Base-by-base conservation (phyloP, 2,888 invertebrate genomes). In the Pediacus dermestoides region DNA sequence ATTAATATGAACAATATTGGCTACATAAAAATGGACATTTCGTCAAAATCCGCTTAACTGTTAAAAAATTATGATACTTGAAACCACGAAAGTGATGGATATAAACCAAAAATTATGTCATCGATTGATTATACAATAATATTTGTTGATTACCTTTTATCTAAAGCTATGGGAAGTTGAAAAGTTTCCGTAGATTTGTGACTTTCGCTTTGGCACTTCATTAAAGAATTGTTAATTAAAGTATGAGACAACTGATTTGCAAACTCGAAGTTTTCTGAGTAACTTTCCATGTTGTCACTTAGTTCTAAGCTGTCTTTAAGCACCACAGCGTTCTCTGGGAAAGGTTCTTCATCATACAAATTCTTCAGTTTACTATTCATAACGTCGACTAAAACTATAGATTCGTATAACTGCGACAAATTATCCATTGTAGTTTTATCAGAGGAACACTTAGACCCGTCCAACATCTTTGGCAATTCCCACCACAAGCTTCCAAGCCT, bases 281-380 rank as follows among this genome's bases (percentile, higher is more conserved):
- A 69, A 15, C 49, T 34, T 11, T 48, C 48, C 25, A 44, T 50
- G 31, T 63, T 60, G 52, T 72, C 70, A 2, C 44, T 39, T 8
- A 71, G 44, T 23, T 70, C 70, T 27, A 73, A 53, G 53, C 68
- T 70, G 15, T 72, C 67, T 39, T 64, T 65, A 11, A 57, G 34
- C 36, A 58, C 55, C 4, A 43, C 23, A n/a, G 57, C 37, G 14
- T 58, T 48, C 46, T 62, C 54, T n/a, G 61, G 49, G 9, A 58
- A 48, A 2, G 63, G 60, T 48, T 72, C 70, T 14, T 43, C 26
- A 37, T 50, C 49, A 15, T 42, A 39, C 16, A 42, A 40, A 18
- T 47, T 35, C 16, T 44, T 40, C 7, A 44, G 41, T 42, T 47
- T 49, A 16, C 42, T 52, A 37, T 56, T 58, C 26, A 55, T 36